These are phyloP conservation scores for Colletes gigas DNA, from an alignment of 1,140 invertebrate genomes.

Conservation along the genomic window DNA sequence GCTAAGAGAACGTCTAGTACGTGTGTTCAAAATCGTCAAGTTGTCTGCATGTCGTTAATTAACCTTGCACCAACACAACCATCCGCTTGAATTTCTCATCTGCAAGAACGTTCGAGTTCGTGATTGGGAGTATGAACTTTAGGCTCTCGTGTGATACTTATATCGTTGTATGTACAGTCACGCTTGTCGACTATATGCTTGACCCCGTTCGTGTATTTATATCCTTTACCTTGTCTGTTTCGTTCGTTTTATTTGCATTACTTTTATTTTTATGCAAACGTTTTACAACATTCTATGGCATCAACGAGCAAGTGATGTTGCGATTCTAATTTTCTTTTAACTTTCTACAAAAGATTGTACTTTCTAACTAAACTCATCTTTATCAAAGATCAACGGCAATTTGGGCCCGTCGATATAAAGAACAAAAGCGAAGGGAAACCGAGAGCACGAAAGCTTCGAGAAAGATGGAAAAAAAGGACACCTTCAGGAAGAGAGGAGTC, in stretches of 20 bases:
- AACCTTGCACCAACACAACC: constrained; percentile 17
- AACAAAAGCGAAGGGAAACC: background rate
- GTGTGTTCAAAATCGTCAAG: constrained; percentile 13
- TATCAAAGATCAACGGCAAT: background rate
- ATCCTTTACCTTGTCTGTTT: background rate
- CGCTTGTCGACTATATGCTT: background rate
- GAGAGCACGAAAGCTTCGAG: background rate
- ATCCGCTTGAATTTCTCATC: constrained; percentile 8
- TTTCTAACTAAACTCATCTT: too few species aligned
- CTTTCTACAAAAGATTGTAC: too few species aligned
- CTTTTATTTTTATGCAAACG: background rate
- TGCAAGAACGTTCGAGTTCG: background rate
- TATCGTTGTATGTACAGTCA: background rate
- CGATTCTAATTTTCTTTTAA: too few species aligned
- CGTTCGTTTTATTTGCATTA: background rate
- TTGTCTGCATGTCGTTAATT: constrained; percentile 22
- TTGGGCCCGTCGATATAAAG: background rate
- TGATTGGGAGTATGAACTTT: constrained; percentile 16
- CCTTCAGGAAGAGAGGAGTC: constrained; percentile 23
- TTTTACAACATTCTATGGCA: too few species aligned
- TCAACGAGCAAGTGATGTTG: too few species aligned
- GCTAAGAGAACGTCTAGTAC: background rate
- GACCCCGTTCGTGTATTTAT: background rate
- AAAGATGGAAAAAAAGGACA: background rate
- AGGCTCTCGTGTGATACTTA: constrained; percentile 9